Base-by-base conservation (phyloP, 2,797 vertebrate genomes). In the Pempheris klunzingeri region DNA sequence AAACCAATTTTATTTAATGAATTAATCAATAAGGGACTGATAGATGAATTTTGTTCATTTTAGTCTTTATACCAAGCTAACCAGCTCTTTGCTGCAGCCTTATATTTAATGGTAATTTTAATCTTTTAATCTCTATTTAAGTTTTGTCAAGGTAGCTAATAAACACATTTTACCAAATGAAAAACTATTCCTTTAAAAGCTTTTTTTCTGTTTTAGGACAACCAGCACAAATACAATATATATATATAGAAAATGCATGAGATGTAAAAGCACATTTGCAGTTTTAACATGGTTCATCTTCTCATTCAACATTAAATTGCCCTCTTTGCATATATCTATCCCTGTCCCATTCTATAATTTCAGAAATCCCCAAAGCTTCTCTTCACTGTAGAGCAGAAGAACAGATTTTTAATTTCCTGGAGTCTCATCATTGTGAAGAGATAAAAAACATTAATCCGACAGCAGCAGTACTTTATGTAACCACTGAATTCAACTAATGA, bases 401-500 rank as follows among this genome's bases (percentile, higher is more conserved):
- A 32, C 22, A 71, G 15, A 43, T 47, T 68, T 60, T 66, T 15
- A 18, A 68, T 59, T 63, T 83, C 30, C 74, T 43, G 28, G 3
- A 67, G 43, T 41, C 26, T 38, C 71, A 28, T 78, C 47, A 74
- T 32, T 67, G 38, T 63, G 64, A 71, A 54, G 46, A 41, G 64
- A 71, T 63, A 64, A 65, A 68, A 74, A 77, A 68, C 78, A 81
- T 77, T 63, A 67, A 72, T 84, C 36, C 2, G 39, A 87, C 60
- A 24, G 53, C 24, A 20, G 47, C 62, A 46, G 26, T n/a, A 34
- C 34, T 83, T 86, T 83, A 83, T 79, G 71, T 74, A 87, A 87
- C 77, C 69, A 49, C 13, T 26, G 32, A 77, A 82, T 78, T 78
- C 64, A 82, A 66, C 78, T 89, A 87, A 90, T 88, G 84, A 89